These are phyloP conservation scores for Papilio helenus DNA, from an alignment of 1,140 invertebrate genomes.

Conservation along the genomic window DNA sequence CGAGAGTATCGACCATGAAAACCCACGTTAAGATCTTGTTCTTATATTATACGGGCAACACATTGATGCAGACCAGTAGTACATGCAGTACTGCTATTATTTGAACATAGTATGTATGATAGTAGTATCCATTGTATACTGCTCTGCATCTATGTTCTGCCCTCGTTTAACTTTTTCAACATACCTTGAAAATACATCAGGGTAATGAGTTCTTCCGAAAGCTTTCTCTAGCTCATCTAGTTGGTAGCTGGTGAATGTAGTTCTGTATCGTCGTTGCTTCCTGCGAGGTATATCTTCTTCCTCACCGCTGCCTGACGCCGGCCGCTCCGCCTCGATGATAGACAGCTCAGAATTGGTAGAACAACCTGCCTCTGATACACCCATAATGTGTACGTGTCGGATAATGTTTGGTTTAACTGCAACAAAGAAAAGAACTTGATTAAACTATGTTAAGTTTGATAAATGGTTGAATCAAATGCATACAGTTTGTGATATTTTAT, in stretches of 20 bases:
- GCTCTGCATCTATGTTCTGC: background rate
- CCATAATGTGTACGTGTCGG: slow-evolving; percentile 54
- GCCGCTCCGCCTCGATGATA: slow-evolving; percentile 83
- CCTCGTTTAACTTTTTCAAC: slow-evolving; percentile 47
- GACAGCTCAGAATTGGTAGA: slow-evolving; percentile 78
- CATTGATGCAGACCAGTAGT: too few relatives aligned
- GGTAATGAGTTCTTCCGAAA: slow-evolving; percentile 98
- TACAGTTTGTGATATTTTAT: too few relatives aligned
- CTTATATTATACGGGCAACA: too few relatives aligned
- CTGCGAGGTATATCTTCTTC: slow-evolving; percentile 94
- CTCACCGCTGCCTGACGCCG: slow-evolving; percentile 90
- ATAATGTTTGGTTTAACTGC: slow-evolving; percentile 40
- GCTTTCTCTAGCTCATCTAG: slow-evolving; percentile 98
- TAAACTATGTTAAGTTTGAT: background rate
- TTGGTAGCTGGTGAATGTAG: slow-evolving; percentile 97
- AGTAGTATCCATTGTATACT: too few relatives aligned
- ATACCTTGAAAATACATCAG: slow-evolving; percentile 99
- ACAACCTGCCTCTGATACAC: slow-evolving; percentile 69
- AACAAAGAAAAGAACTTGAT: slow-evolving; percentile 45
- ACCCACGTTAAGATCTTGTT: too few relatives aligned
- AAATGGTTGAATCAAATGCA: background rate
- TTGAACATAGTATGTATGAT: too few relatives aligned
- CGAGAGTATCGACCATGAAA: too few relatives aligned
- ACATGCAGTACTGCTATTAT: too few relatives aligned
- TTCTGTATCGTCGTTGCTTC: slow-evolving; percentile 95